A percentile compares a stretch with the other conserved stretches of the same genome.
Conservation (phyloP, 2,113 vertebrate species). For the Tachycineta bicolor region DNA sequence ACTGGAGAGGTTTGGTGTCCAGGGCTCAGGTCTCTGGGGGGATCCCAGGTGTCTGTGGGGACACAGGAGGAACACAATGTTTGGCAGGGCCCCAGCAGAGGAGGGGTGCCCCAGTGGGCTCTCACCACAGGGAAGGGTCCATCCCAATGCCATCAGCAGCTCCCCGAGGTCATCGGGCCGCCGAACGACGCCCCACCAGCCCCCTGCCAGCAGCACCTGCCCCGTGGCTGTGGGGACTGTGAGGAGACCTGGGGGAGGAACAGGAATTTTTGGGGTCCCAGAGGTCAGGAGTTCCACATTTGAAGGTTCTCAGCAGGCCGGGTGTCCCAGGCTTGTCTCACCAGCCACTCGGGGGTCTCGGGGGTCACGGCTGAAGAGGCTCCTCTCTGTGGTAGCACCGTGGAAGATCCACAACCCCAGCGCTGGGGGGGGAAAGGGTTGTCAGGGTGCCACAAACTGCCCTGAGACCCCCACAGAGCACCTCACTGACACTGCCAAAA, state of each 20-base stretch:
- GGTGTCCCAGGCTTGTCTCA: background rate
- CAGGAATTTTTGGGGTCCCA: background rate
- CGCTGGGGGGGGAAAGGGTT: background rate
- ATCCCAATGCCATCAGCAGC: background rate
- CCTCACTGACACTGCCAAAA: too few relatives aligned
- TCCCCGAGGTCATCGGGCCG: background rate
- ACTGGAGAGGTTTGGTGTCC: too few relatives aligned
- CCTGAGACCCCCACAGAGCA: background rate
- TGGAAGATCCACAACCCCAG: background rate
- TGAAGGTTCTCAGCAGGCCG: accelerated
- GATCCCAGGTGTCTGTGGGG: background rate
- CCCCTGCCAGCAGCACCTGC: background rate
- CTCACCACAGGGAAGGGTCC: background rate
- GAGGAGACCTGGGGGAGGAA: background rate
- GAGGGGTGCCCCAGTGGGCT: too few relatives aligned
- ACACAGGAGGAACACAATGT: too few relatives aligned
- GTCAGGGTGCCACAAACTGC: background rate
- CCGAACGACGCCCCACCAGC: background rate
- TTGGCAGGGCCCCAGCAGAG: background rate
- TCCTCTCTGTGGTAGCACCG: background rate
- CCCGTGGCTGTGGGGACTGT: background rate
- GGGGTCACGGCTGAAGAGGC: background rate
- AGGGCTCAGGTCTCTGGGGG: background rate
- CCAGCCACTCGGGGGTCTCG: background rate
- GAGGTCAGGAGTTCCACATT: too few relatives aligned